phyloP scores from a whole-genome alignment of 2,113 vertebrate genomes.

The Semicossyphus pulcher region DNA sequence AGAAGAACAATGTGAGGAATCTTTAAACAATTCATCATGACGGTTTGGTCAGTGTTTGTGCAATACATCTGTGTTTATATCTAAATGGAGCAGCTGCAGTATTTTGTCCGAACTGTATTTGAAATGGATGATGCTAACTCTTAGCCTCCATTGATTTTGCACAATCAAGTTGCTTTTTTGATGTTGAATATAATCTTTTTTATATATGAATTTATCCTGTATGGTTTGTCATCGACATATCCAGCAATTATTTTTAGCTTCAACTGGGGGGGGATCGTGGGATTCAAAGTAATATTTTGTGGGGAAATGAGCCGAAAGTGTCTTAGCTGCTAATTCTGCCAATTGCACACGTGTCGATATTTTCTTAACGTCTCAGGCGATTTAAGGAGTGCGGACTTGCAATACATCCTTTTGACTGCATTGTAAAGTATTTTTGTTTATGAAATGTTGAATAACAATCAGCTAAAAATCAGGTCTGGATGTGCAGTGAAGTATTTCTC shows the following conservation, averaged over 20 bases:
- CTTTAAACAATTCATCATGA: too few species aligned
- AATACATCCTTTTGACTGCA: conserved; percentile 9
- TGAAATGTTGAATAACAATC: conserved; percentile 30
- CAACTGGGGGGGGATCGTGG: accelerated
- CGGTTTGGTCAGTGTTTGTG: conserved; percentile 51
- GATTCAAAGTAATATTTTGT: conserved; percentile 4
- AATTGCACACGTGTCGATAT: conserved; percentile 47
- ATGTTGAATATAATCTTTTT: conserved; percentile 5
- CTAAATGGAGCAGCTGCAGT: conserved; percentile 16
- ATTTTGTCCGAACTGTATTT: not conserved
- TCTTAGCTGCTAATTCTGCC: conserved; percentile 39
- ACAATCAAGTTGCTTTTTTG: conserved; percentile 40
- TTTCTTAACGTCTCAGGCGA: conserved; percentile 18
- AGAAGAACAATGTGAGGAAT: too few species aligned
- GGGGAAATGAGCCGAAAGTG: not conserved
- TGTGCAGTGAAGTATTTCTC: conserved; percentile 1
- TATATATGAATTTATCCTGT: too few species aligned
- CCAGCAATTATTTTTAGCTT: not conserved
- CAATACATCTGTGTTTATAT: conserved; percentile 41
- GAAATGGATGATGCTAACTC: conserved; percentile 1
- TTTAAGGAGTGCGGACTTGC: not conserved
- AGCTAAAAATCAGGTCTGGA: conserved; percentile 9
- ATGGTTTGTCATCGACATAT: not conserved
- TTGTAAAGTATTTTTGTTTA: conserved; percentile 21
- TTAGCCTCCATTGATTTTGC: conserved; percentile 12